phyloP scores from a whole-genome alignment of 2,797 vertebrate genomes.

The Sphenodon punctatus region DNA sequence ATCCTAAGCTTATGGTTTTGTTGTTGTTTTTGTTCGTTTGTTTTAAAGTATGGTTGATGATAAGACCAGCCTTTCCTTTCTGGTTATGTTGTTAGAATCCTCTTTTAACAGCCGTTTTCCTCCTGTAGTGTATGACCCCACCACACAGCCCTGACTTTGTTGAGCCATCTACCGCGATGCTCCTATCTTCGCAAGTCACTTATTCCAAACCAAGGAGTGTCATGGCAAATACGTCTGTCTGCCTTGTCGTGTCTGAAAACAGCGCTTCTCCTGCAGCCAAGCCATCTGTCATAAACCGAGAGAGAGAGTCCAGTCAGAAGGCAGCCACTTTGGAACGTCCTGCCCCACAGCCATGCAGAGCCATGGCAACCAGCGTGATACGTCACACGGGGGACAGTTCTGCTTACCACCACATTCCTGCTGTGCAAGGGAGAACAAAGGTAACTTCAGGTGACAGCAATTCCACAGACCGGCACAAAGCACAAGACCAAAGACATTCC shows the following conservation, averaged over 20 bases:
- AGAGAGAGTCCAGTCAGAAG: slow-evolving; percentile 7
- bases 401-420: slow-evolving; percentile 76
- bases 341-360: slow-evolving; percentile 71
- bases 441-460: slow-evolving; percentile 4
- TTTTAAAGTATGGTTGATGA: background rate
- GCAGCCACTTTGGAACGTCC: slow-evolving; percentile 28
- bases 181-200: slow-evolving; percentile 64
- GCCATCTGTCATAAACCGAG: background rate
- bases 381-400: slow-evolving; percentile 85
- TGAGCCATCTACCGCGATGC: slow-evolving; percentile 77
- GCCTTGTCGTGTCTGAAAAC: slow-evolving; percentile 19
- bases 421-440: slow-evolving; percentile 46
- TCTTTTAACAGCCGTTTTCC: too few relatives aligned
- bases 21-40: background rate
- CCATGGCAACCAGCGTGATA: slow-evolving; percentile 90
- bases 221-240: slow-evolving; percentile 36
- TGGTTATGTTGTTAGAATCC: too few relatives aligned
- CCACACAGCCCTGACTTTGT: slow-evolving; percentile 92
- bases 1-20: too few relatives aligned
- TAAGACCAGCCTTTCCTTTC: too few relatives aligned
- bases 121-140: slow-evolving; percentile 94
- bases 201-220: slow-evolving; percentile 62
- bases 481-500: slow-evolving; percentile 29
- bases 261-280: slow-evolving; percentile 3
- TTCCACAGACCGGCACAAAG: slow-evolving; percentile 17